Evolutionary conservation across 2,888 invertebrate genomes (phyloP).

Genomic region (Drosophila helvetica): DNA sequence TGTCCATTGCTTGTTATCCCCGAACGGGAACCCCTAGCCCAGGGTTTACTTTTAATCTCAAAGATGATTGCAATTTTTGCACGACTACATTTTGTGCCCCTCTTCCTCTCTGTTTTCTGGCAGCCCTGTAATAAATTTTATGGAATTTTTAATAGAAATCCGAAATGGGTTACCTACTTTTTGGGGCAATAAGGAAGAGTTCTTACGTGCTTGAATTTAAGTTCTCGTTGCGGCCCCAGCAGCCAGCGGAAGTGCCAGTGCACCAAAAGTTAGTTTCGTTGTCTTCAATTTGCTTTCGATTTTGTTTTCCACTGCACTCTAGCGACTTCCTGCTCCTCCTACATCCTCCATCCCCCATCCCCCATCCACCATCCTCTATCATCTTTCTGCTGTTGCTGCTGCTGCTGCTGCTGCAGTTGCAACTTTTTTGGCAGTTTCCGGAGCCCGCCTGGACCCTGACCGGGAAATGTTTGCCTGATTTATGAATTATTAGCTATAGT

Average conservation of each 20-base stretch:
- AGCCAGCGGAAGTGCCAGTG: conserved; percentile 57
- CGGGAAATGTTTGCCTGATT: conserved; percentile 51
- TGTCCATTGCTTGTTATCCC: background rate
- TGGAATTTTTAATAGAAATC: conserved; percentile 72
- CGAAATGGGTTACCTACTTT: conserved; percentile 54
- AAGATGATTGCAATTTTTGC: conserved; percentile 50
- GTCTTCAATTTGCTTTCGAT: conserved; percentile 79
- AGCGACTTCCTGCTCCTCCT: conserved; percentile 20
- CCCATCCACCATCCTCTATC: background rate
- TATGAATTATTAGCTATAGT: conserved; percentile 73
- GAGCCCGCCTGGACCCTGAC: background rate
- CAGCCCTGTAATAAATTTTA: conserved; percentile 66
- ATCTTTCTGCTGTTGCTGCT: conserved; percentile 15
- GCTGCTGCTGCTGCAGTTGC: conserved; percentile 32
- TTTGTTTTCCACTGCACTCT: conserved; percentile 56
- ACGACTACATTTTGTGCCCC: conserved; percentile 43
- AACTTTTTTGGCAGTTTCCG: conserved; percentile 61
- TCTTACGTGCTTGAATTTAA: conserved; percentile 72
- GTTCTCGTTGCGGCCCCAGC: conserved; percentile 32
- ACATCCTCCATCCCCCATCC: conserved; percentile 13
- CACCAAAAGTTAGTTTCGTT: conserved; percentile 60
- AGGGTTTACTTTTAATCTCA: conserved; percentile 21
- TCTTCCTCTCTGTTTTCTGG: background rate
- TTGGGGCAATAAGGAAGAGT: conserved; percentile 45
- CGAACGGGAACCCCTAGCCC: too few species aligned